These are phyloP conservation scores for Natator depressus DNA, from an alignment of 2,113 vertebrate species.

Conservation along the genomic window DNA sequence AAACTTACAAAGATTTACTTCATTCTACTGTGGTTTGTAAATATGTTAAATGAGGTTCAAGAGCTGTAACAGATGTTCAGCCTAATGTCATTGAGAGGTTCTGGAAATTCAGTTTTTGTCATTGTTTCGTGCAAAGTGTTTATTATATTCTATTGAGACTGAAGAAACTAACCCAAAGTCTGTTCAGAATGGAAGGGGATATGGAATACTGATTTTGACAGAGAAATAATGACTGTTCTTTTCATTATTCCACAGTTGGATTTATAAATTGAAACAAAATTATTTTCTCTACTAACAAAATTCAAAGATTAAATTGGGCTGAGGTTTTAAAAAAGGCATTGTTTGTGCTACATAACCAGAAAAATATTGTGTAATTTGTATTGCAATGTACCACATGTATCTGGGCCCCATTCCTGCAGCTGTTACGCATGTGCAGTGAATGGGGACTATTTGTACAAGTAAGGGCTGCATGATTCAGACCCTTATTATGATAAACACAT, in stretches of 20 bases:
- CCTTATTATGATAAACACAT: neutral
- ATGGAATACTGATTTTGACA: neutral
- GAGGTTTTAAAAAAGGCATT: neutral
- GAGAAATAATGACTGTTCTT: neutral
- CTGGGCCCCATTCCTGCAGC: neutral
- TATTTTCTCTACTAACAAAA: neutral
- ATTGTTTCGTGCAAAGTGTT: neutral
- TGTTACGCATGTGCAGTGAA: neutral
- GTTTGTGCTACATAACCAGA: neutral
- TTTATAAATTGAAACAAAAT: slow-evolving; percentile 2
- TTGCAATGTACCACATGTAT: neutral
- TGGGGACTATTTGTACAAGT: neutral
- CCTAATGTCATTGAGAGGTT: neutral
- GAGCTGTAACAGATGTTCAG: neutral
- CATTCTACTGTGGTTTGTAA: neutral
- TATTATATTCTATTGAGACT: neutral
- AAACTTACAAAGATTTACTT: neutral
- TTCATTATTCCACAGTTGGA: neutral
- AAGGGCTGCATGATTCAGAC: neutral
- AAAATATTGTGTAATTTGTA: neutral
- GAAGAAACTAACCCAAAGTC: neutral
- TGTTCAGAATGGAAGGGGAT: neutral
- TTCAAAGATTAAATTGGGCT: neutral
- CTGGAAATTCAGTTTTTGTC: neutral
- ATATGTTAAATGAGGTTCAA: neutral